Evolutionary conservation across 2,797 vertebrate species (phyloP).

Genomic region (Mus minutoides): DNA sequence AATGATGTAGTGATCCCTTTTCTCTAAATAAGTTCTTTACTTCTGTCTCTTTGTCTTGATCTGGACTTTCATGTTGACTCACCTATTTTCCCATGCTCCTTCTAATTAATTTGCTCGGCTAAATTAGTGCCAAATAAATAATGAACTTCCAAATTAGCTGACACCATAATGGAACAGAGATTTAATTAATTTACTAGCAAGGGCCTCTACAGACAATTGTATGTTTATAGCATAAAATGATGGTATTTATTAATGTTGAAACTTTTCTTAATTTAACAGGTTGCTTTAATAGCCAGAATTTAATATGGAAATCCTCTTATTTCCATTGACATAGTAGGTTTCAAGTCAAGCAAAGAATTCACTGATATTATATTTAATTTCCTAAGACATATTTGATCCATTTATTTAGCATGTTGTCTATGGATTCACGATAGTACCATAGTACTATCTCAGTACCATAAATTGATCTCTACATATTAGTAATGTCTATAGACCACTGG

Average conservation of each 20-base stretch:
- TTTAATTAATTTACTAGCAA: constrained; percentile 87
- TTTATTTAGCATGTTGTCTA: constrained; percentile 2
- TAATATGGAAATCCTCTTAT: constrained; percentile 63
- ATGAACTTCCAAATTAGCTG: constrained; percentile 85
- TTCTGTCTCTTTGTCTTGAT: constrained; percentile 83
- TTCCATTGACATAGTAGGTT: constrained; percentile 27
- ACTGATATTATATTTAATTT: constrained; percentile 48
- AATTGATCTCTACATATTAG: background rate
- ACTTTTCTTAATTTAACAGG: constrained; percentile 82
- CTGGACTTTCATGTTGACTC: constrained; percentile 85
- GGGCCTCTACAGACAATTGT: constrained; percentile 76
- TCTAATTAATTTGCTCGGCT: constrained; percentile 88
- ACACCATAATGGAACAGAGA: constrained; percentile 82
- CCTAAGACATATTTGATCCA: constrained; percentile 38
- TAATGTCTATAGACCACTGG: background rate
- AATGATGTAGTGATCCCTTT: constrained; percentile 23
- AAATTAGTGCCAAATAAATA: constrained; percentile 89
- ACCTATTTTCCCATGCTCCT: constrained; percentile 82
- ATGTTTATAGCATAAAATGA: constrained; percentile 75
- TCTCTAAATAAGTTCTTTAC: constrained; percentile 76
- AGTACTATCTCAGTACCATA: background rate
- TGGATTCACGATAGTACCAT: background rate
- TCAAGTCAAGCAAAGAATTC: constrained; percentile 2
- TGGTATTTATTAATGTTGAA: constrained; percentile 84
- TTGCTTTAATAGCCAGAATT: constrained; percentile 78